Base-by-base conservation (phyloP, 2,113 vertebrate genomes). In the Tringa solitaria region DNA sequence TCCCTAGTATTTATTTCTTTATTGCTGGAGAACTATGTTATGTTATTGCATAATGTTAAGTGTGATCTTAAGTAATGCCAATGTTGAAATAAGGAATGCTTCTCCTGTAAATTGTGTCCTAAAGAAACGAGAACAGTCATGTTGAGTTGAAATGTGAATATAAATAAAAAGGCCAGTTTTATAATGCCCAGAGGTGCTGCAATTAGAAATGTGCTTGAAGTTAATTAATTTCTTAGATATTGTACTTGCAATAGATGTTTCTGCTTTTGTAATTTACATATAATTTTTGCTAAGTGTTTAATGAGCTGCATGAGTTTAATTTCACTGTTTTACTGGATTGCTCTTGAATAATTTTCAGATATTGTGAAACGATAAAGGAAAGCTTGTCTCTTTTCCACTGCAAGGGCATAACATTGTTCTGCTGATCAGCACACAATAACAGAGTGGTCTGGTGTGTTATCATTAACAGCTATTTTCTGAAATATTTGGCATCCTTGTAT, bases 1-100 rank as follows among this genome's bases (percentile, higher is more conserved):
- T 9, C 3, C 3, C 8, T 8, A 0, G 0, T 8, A 57, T 89
- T 77, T 48, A n/a, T 56, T 86, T 68, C 14, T 73, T 8, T 76
- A 23, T 35, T 91, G 28, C 7, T 54, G 30, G 32, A 61, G 4
- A 68, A 10, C 4, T 10, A 32, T 46, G 12, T 41, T 33, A 23
- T 48, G 35, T 32, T 68, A 18, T 57, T 30, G 50, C 10, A 70
- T 56, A 26, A 30, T 18, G 5, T 28, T 78, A 73, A 68, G 17
- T 27, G 8, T 28, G 23, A 12, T 27, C 54, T 90, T 79, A 10
- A 82, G 39, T 72, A 87, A 85, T 30, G 7, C 3, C 9, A 41
- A 61, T 6, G 8, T 27, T 63, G 33, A 68, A 84, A 68, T 21
- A 61, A 64, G 6, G 12, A 9, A 27, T 72, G 6, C 26, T 85